These are phyloP conservation scores for Trichomalopsis sarcophagae DNA, from an alignment of 1,140 invertebrate genomes.

Conservation along the genomic window DNA sequence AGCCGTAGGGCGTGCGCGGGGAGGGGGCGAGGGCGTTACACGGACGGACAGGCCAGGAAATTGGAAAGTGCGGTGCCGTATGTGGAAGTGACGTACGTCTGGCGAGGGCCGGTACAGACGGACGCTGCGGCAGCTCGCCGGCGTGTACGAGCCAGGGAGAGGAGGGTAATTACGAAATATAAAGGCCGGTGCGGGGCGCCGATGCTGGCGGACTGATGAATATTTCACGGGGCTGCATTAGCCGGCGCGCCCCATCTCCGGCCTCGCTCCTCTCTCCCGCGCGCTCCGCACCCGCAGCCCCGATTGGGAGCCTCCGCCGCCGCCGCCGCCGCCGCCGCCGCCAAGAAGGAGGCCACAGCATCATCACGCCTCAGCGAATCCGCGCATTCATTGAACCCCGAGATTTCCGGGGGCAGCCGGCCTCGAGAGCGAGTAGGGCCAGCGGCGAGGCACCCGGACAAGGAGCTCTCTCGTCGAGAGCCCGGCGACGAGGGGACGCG, in stretches of 20 bases:
- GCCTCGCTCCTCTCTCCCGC: neutral
- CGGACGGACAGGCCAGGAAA: neutral
- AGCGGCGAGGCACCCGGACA: neutral
- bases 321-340: no score
- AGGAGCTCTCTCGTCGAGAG: neutral
- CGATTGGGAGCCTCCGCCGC: no score
- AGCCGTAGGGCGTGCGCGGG: neutral
- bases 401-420: no score
- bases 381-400: no score
- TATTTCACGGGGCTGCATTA: conserved; percentile 71
- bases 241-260: neutral
- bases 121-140: conserved; percentile 57
- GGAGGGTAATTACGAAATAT: conserved; percentile 74
- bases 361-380: no score
- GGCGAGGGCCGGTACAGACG: neutral
- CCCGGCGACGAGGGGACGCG: neutral
- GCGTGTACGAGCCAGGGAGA: conserved; percentile 55
- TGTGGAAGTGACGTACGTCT: conserved; percentile 20
- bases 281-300: no score
- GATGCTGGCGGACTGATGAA: conserved; percentile 69
- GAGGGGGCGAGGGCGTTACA: neutral
- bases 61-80: conserved; percentile 8
- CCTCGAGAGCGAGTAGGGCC: no score
- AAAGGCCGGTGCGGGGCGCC: conserved; percentile 70
- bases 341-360: no score